Percentiles rank a stretch among this genome's conserved stretches.
phyloP scores from a whole-genome alignment of 2,797 vertebrate genomes.

The Linurgus olivaceus region DNA sequence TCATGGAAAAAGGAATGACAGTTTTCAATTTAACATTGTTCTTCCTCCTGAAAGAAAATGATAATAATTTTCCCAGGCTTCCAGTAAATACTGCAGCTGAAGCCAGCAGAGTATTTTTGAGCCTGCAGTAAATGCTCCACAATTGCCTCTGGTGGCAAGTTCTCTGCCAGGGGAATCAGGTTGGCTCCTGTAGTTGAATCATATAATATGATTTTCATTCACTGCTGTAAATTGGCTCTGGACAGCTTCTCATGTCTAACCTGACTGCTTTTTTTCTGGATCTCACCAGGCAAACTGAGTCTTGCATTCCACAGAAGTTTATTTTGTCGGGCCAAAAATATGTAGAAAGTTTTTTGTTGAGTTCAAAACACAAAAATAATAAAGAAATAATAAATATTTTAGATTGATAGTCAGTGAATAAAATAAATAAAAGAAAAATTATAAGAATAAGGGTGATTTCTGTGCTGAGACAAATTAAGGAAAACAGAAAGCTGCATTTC shows the following conservation, averaged over 20 bases:
- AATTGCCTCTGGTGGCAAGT: conserved; percentile 53
- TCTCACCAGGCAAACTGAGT: not conserved
- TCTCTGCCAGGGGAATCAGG: conserved; percentile 6
- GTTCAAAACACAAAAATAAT: not conserved
- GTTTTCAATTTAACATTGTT: not conserved
- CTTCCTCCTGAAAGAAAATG: not conserved
- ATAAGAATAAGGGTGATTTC: not conserved
- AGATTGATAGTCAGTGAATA: not conserved
- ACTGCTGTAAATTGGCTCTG: conserved; percentile 13
- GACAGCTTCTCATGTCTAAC: conserved; percentile 30
- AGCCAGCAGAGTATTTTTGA: conserved; percentile 35
- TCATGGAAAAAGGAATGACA: not conserved
- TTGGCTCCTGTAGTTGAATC: conserved; percentile 15
- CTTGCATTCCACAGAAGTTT: not conserved
- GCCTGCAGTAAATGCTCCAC: conserved; percentile 18
- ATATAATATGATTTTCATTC: conserved; percentile 29
- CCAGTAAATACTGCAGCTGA: conserved; percentile 25
- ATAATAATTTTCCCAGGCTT: conserved; percentile 15
- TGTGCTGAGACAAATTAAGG: not conserved
- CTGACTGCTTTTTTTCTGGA: not conserved
- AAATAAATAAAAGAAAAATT: not conserved
- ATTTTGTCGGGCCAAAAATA: not conserved
- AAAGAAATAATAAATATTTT: not conserved
- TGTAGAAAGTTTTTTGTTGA: not conserved
- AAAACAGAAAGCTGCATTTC: not conserved